A percentile compares a stretch with the other conserved stretches of the same genome.
phyloP scores from a whole-genome alignment of 2,888 invertebrate genomes.

The Pandemis corylana region DNA sequence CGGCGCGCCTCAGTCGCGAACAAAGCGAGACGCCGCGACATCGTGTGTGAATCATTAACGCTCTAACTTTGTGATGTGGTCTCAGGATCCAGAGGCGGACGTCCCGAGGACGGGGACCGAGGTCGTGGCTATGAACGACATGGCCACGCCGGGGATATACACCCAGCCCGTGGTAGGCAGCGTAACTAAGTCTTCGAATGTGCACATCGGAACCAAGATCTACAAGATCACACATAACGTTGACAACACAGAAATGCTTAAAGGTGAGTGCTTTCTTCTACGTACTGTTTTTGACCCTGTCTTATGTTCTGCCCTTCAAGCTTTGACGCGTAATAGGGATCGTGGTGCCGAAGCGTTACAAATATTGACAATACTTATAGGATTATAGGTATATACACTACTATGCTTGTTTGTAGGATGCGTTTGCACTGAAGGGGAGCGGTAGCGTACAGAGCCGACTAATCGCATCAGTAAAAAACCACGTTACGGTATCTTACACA shows the following conservation, averaged over 20 bases:
- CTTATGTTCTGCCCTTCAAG: background rate
- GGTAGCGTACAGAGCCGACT: no score
- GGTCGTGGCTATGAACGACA: conserved; percentile 60
- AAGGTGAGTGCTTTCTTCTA: conserved; percentile 61
- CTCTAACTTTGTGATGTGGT: conserved; percentile 56
- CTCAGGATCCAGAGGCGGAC: conserved; percentile 48
- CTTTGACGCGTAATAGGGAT: background rate
- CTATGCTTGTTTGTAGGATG: no score
- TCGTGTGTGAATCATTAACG: conserved; percentile 49
- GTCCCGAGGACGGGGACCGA: conserved; percentile 56
- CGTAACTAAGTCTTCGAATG: conserved; percentile 65
- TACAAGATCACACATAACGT: conserved; percentile 73
- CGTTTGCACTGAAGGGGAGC: no score
- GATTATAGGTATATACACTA: no score
- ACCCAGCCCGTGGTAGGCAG: conserved; percentile 57
- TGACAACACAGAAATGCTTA: conserved; percentile 71
- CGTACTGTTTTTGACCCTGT: background rate
- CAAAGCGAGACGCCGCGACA: conserved; percentile 52
- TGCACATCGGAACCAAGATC: conserved; percentile 75
- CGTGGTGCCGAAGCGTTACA: background rate
- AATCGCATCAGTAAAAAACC: no score
- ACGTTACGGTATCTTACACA: background rate
- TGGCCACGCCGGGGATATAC: conserved; percentile 48
- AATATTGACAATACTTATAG: background rate
- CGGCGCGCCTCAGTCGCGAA: conserved; percentile 57